Evolutionary conservation across 2,797 vertebrate species (phyloP).

Genomic region (Dermochelys coriacea): DNA sequence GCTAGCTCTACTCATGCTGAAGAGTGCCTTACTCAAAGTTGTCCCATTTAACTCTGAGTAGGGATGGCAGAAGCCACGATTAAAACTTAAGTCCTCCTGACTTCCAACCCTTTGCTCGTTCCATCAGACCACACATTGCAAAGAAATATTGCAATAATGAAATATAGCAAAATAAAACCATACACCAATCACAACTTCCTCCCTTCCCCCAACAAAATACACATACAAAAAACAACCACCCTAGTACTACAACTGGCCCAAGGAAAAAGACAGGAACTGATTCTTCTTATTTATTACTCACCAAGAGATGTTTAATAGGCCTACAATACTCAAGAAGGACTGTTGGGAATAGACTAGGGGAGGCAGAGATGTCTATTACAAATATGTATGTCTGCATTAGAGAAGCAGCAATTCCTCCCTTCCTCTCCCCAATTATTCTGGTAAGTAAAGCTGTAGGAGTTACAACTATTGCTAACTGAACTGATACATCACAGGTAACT

Average conservation of each 20-base stretch:
- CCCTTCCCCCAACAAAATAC: neutral
- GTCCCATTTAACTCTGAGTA: neutral
- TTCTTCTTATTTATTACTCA: neutral
- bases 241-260: neutral
- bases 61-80: fast-evolving
- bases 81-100: neutral
- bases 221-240: neutral
- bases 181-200: neutral
- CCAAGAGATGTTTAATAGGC: neutral
- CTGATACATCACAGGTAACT: neutral
- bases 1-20: neutral
- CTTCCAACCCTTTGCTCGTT: fast-evolving
- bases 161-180: neutral
- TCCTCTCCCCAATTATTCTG: neutral
- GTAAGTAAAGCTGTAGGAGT: neutral
- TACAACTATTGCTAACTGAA: neutral
- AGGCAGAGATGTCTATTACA: fast-evolving
- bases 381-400: neutral
- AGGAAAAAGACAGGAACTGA: neutral
- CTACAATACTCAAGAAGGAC: neutral
- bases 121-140: neutral
- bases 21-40: fast-evolving
- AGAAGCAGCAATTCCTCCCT: neutral
- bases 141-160: neutral
- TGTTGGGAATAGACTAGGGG: neutral